These are phyloP conservation scores for Corvus cornix DNA, from an alignment of 2,113 vertebrate genomes.

Conservation along the genomic window DNA sequence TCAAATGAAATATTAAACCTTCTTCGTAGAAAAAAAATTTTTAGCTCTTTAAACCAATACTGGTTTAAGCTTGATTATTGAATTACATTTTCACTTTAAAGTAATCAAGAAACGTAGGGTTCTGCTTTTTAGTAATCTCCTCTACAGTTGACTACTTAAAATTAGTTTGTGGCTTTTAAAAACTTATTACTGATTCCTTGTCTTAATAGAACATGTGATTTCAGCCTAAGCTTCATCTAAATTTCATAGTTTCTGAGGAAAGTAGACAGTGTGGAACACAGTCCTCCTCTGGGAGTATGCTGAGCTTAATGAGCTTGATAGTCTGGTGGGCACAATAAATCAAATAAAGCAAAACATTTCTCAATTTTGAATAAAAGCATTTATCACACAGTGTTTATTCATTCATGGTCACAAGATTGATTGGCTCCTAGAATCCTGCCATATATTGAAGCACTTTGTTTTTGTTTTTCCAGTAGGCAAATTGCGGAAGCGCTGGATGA, in stretches of 20 bases:
- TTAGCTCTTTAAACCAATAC: not conserved
- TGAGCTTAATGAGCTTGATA: slow-evolving; percentile 99
- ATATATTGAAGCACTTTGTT: slow-evolving; percentile 79
- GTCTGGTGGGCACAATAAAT: slow-evolving; percentile 99
- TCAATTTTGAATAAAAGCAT: slow-evolving; percentile 99
- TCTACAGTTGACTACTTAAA: not conserved
- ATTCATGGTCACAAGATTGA: slow-evolving; percentile 98
- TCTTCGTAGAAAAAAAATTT: not conserved
- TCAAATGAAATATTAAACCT: not conserved
- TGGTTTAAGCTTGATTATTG: not conserved
- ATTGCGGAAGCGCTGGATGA: slow-evolving; percentile 97
- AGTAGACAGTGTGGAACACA: slow-evolving; percentile 81
- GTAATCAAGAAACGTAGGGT: not conserved
- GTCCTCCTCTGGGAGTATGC: slow-evolving; percentile 92
- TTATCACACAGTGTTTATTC: slow-evolving; percentile 99
- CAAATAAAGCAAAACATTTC: slow-evolving; percentile 99
- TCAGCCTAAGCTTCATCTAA: slow-evolving; percentile 71
- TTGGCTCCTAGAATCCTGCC: slow-evolving; percentile 88
- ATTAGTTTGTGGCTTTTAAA: slow-evolving; percentile 42
- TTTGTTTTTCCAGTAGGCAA: slow-evolving; percentile 92
- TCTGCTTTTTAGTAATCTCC: not conserved
- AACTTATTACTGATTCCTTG: slow-evolving; percentile 45
- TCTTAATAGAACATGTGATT: slow-evolving; percentile 62
- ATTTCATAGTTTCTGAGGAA: slow-evolving; percentile 77
- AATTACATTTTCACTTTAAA: not conserved